These are phyloP conservation scores for Australoheros scitulus DNA, from an alignment of 2,113 vertebrate species.

Conservation along the genomic window DNA sequence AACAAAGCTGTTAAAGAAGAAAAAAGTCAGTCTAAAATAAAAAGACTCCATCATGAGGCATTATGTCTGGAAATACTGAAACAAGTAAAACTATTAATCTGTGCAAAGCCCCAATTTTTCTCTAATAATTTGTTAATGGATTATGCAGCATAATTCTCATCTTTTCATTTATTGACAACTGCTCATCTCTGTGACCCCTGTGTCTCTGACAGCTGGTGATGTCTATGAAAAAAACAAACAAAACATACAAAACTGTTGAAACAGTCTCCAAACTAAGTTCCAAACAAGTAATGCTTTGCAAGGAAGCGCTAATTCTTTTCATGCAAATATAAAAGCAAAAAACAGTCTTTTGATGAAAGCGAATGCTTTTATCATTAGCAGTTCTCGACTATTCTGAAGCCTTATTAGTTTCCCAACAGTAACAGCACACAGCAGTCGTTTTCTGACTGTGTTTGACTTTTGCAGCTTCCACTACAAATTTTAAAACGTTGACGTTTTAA, in stretches of 20 bases:
- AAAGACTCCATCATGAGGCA: background rate
- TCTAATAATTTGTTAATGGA: constrained; percentile 34
- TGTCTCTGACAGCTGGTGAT: constrained; percentile 11
- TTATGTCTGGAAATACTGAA: background rate
- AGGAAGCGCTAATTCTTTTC: background rate
- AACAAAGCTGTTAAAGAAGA: background rate
- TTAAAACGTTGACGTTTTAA: background rate
- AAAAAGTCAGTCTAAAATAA: background rate
- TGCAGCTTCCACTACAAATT: background rate
- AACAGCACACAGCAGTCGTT: background rate
- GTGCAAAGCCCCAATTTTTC: background rate
- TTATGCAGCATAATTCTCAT: constrained; percentile 4
- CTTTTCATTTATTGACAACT: constrained; percentile 13
- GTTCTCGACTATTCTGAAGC: background rate
- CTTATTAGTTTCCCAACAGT: background rate
- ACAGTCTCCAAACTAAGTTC: background rate
- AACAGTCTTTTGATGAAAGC: background rate
- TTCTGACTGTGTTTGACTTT: background rate
- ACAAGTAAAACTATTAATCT: background rate
- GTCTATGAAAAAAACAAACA: background rate
- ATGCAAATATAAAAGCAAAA: background rate
- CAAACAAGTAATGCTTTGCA: background rate
- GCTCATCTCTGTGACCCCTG: constrained; percentile 3
- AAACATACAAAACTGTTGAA: background rate
- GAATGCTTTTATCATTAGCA: background rate